A percentile compares a stretch with the other conserved stretches of the same genome.
Evolutionary conservation across 2,113 vertebrate genomes (phyloP).

Genomic region (Hipposideros armiger): DNA sequence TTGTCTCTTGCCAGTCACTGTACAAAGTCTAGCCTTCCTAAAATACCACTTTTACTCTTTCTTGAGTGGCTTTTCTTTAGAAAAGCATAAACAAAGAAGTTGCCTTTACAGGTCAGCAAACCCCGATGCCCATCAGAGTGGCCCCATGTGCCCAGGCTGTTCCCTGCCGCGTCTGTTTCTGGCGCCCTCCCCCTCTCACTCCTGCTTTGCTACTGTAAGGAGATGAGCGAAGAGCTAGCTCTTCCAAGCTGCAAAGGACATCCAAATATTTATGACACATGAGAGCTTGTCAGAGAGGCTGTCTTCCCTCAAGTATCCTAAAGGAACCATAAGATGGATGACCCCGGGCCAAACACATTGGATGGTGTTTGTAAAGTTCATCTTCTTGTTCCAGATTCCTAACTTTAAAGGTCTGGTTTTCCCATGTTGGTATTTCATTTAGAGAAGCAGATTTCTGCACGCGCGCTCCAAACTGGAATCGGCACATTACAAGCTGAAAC

Average conservation of each 20-base stretch:
- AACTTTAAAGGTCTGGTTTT: constrained; percentile 68
- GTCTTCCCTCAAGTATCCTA: constrained; percentile 12
- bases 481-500: constrained; percentile 91
- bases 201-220: background rate
- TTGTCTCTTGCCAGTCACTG: background rate
- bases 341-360: background rate
- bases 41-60: background rate
- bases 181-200: background rate
- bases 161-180: background rate
- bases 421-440: constrained; percentile 64
- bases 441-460: constrained; percentile 91
- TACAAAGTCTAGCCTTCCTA: background rate
- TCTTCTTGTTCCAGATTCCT: background rate
- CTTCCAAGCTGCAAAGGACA: constrained; percentile 11
- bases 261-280: constrained; percentile 1
- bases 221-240: background rate
- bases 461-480: constrained; percentile 91
- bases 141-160: accelerated
- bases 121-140: no score
- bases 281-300: background rate
- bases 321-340: constrained; percentile 37
- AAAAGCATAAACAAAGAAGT: background rate
- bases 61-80: background rate
- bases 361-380: constrained; percentile 70
- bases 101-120: background rate